Evolutionary conservation across 2,113 vertebrate genomes (phyloP).

Genomic region (Lota lota): DNA sequence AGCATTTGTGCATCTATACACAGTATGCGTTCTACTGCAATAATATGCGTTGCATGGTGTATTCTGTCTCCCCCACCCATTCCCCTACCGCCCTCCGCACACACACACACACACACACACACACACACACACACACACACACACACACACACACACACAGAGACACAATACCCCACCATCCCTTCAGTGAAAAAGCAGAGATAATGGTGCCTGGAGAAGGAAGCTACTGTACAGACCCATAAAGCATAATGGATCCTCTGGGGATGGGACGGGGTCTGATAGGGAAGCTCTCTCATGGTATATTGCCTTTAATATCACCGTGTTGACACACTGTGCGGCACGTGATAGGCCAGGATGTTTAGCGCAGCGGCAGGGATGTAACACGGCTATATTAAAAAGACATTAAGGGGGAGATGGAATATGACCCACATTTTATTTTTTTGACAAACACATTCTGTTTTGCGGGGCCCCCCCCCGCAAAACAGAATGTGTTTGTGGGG

Average conservation of each 20-base stretch:
- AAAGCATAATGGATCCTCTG: constrained; percentile 57
- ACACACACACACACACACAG: too few relatives aligned
- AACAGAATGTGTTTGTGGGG: too few relatives aligned
- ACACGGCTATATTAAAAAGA: constrained; percentile 54
- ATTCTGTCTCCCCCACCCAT: too few relatives aligned
- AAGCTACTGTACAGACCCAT: constrained; percentile 60
- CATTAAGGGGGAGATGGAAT: constrained; percentile 39
- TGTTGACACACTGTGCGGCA: constrained; percentile 44
- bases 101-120: too few relatives aligned
- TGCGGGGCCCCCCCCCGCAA: too few relatives aligned
- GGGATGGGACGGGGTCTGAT: constrained; percentile 42
- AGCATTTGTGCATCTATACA: too few relatives aligned
- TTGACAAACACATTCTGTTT: too few relatives aligned
- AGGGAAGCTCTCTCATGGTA: constrained; percentile 53
- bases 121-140: too few relatives aligned
- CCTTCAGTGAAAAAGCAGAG: constrained; percentile 3
- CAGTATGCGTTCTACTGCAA: too few relatives aligned
- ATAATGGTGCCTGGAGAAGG: constrained; percentile 46
- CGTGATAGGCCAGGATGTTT: constrained; percentile 43
- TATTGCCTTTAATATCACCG: constrained; percentile 60
- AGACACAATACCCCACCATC: too few relatives aligned
- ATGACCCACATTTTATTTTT: constrained; percentile 8
- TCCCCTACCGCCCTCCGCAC: too few relatives aligned
- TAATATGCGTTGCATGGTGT: too few relatives aligned
- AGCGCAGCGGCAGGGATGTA: constrained; percentile 49